A percentile compares a stretch with the other conserved stretches of the same genome.
phyloP scores from a whole-genome alignment of 2,797 vertebrate species.

The Trematomus bernacchii region DNA sequence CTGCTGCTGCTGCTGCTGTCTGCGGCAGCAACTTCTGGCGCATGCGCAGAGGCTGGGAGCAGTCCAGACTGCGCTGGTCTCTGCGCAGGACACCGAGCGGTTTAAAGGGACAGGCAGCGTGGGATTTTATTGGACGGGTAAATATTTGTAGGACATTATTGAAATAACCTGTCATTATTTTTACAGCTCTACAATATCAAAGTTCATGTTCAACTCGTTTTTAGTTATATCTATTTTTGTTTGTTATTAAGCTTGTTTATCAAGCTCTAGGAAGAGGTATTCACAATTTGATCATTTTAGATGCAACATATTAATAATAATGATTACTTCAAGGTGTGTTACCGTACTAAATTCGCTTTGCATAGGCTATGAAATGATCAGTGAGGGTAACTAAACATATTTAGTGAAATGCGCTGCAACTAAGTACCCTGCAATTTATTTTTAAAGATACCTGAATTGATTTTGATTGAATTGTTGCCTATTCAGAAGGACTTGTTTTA shows the following conservation, averaged over 20 bases:
- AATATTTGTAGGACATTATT: not conserved
- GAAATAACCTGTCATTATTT: not conserved
- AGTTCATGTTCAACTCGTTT: not conserved
- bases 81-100: constrained; percentile 49
- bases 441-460: not conserved
- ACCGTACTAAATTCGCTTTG: not conserved
- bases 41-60: constrained; percentile 76
- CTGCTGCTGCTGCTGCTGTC: constrained; percentile 89
- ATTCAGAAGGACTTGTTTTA: not conserved
- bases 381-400: not conserved
- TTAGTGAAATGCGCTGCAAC: not conserved
- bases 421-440: not conserved
- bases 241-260: not conserved
- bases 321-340: not conserved
- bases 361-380: not conserved
- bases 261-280: not conserved
- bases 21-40: constrained; percentile 88
- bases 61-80: constrained; percentile 63
- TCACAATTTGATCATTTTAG: not conserved
- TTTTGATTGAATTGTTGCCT: not conserved
- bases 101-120: constrained; percentile 72
- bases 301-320: not conserved
- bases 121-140: not conserved
- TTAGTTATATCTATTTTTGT: not conserved
- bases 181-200: not conserved